Conservation (phyloP, 2,797 vertebrate species). For the Anabas testudineus region DNA sequence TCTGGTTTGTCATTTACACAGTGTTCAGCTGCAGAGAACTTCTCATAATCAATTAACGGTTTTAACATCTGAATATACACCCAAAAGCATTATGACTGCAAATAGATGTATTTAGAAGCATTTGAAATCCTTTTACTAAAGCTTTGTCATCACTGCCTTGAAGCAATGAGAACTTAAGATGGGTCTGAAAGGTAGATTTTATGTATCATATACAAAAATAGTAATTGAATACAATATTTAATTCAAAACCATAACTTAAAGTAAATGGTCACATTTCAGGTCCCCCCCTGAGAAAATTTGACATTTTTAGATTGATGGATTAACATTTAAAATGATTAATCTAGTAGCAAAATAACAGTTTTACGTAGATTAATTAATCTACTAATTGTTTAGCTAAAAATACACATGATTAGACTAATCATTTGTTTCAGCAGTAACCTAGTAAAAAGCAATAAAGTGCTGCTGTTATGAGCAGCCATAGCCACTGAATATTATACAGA, state of each 20-base stretch:
- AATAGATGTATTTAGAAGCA: no score
- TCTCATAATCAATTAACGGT: neutral
- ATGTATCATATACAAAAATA: no score
- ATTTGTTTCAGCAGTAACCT: neutral
- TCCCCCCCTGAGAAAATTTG: neutral
- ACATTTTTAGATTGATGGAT: neutral
- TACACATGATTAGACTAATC: neutral
- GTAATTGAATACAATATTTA: no score
- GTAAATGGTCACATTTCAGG: neutral
- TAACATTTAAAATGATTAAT: neutral
- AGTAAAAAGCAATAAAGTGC: neutral
- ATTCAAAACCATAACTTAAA: no score
- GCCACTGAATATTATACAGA: neutral
- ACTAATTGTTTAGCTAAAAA: neutral
- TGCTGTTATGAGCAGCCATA: neutral
- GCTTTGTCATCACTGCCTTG: neutral
- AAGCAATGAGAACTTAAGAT: neutral
- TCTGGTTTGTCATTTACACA: neutral
- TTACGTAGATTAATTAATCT: neutral
- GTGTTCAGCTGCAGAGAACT: neutral
- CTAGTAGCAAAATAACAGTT: neutral
- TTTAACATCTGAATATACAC: neutral
- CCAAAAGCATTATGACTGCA: no score
- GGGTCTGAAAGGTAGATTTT: neutral
- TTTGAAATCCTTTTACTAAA: neutral